phyloP scores from a whole-genome alignment of 2,888 invertebrate species.

The Thyatira batis region DNA sequence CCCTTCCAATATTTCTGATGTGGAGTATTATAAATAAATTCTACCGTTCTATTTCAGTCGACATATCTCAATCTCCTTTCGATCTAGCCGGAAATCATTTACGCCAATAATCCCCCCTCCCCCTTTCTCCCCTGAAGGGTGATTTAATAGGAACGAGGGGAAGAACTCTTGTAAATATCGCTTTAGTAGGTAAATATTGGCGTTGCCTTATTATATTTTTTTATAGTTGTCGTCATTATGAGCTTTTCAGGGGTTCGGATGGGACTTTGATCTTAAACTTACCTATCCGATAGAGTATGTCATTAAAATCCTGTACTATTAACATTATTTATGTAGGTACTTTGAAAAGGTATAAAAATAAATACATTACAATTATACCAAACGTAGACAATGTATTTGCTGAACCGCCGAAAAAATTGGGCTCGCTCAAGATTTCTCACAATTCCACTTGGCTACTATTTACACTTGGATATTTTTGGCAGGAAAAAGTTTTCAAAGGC shows the following conservation, averaged over 20 bases:
- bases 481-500: constrained; percentile 21
- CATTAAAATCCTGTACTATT: background rate
- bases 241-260: background rate
- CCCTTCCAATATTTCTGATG: constrained; percentile 13
- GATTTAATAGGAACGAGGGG: constrained; percentile 53
- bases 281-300: background rate
- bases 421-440: background rate
- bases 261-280: background rate
- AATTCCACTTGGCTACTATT: background rate
- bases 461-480: constrained; percentile 23
- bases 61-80: constrained; percentile 47
- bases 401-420: background rate
- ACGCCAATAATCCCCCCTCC: constrained; percentile 57
- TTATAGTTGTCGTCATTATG: constrained; percentile 15
- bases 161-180: constrained; percentile 59
- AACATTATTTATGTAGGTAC: too few species aligned
- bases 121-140: constrained; percentile 32
- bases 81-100: constrained; percentile 66
- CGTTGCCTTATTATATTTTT: constrained; percentile 36
- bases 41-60: constrained; percentile 33
- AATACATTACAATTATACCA: too few species aligned
- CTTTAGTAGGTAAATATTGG: constrained; percentile 61
- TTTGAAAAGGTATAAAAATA: too few species aligned
- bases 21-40: constrained; percentile 43
- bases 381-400: background rate